These are phyloP conservation scores for Euleptes europaea DNA, from an alignment of 2,113 vertebrate genomes.

Conservation along the genomic window DNA sequence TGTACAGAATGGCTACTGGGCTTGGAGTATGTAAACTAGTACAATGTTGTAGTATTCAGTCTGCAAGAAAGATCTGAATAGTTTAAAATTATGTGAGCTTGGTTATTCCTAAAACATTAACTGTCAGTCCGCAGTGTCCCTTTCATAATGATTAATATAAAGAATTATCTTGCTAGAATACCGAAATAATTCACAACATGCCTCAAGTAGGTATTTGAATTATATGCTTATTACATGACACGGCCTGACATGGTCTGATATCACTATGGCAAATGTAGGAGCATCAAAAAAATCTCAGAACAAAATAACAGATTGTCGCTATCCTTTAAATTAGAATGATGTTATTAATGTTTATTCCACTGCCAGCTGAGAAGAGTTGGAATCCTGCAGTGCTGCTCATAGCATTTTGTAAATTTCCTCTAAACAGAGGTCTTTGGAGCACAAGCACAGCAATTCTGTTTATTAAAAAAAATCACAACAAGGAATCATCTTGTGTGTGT, in stretches of 20 bases:
- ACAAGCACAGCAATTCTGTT: not conserved
- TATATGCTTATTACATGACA: not conserved
- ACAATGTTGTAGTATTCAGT: not conserved
- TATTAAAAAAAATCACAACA: not conserved
- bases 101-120: not conserved
- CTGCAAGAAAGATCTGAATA: not conserved
- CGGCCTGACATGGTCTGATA: not conserved
- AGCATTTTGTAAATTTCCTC: not conserved
- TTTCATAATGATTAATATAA: not conserved
- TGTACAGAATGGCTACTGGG: not conserved
- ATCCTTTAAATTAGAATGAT: not conserved
- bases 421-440: not conserved
- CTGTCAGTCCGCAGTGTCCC: not conserved
- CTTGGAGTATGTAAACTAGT: not conserved
- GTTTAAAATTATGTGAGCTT: not conserved
- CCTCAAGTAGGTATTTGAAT: not conserved
- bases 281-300: not conserved
- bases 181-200: not conserved
- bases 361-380: not conserved
- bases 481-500: not conserved
- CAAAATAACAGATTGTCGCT: slow-evolving; percentile 10
- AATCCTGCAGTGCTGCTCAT: not conserved
- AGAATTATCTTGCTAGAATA: not conserved
- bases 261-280: not conserved
- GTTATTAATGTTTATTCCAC: not conserved